A percentile compares a stretch with the other conserved stretches of the same genome.
phyloP scores from a whole-genome alignment of 2,113 vertebrate species.

The Trogon melanurus region DNA sequence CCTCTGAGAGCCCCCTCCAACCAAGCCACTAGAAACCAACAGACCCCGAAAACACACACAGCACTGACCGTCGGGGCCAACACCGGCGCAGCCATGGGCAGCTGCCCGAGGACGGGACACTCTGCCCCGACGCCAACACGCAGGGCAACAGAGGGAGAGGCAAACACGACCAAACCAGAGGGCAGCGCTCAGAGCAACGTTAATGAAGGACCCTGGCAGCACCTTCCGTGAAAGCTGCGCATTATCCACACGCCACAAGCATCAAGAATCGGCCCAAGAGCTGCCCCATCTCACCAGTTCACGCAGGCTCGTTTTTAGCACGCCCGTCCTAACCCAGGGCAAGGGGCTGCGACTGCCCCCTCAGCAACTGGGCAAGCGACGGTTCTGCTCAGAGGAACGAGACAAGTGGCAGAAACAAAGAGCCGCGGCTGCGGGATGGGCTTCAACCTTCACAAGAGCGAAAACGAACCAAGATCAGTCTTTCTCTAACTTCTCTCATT shows the following conservation, averaged over 20 bases:
- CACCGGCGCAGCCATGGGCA: neutral
- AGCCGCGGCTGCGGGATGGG: fast-evolving
- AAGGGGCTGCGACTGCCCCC: neutral
- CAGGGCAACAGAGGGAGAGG: neutral
- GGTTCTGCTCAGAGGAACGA: neutral
- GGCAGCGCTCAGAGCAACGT: neutral
- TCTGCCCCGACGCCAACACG: fast-evolving
- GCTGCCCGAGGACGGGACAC: neutral
- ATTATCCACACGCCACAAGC: neutral
- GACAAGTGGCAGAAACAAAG: neutral
- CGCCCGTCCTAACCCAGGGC: fast-evolving
- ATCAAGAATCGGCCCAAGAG: neutral
- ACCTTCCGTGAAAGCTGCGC: neutral
- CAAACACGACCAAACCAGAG: neutral
- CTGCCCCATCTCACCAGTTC: neutral
- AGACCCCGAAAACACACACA: neutral
- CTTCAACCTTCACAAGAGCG: neutral
- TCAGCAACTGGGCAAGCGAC: neutral
- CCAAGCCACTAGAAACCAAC: neutral
- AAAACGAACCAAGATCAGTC: neutral
- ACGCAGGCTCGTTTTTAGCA: neutral
- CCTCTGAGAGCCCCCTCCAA: neutral
- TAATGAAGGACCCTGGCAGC: neutral
- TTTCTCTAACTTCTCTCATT: neutral
- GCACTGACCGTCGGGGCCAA: neutral